Base-by-base conservation (phyloP, 2,113 vertebrate species). In the Passer domesticus region DNA sequence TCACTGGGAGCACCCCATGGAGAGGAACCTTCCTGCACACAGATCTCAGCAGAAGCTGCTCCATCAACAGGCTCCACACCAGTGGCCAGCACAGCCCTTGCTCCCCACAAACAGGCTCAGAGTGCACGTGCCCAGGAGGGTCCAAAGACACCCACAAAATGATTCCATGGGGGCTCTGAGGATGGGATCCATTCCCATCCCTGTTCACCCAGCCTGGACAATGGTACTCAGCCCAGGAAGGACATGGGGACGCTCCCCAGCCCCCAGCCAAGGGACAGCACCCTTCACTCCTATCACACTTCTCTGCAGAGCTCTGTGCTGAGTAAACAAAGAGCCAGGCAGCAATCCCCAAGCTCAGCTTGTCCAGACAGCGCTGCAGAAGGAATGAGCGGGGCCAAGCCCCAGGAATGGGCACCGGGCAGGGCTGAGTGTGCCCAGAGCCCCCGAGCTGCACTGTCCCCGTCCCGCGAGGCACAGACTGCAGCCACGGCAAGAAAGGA, bases 301-400 rank as follows among this genome's bases (percentile, higher is more conserved):
- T 15, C 77, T n/a, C 80, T 20, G 50, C 50, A 1, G 30, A 70
- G 73, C 89, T 37, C 59, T 18, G 7, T 3, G 60, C 64, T 53
- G 22, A 4, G 75, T 31, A 90, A 95, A 95, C 93, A 96, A 95
- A 95, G 93, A 80, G 63, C 44, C 52, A 12, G 31, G 56, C 67
- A 78, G 52, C 1, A 2, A 56, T 89, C 27, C 8, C 7, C 53
- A 21, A 59, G 27, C 58, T 17, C 62, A 5, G 58, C 17, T 6
- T 25, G 75, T 24, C 27, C 70, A 35, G 35, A 78, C 20, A 55
- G 35, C 19, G 0, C 10, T 2, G 41, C 49, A 25, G 80, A 11
- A 49, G 56, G 62, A 78, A 22, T 0, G 31, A 3, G 22, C 2
- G 12, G 25, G 4, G 17, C 37, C 62, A 7, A 41, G 67, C 30